phyloP scores from a whole-genome alignment of 2,888 invertebrate genomes.

The Camptogramma bilineatum region DNA sequence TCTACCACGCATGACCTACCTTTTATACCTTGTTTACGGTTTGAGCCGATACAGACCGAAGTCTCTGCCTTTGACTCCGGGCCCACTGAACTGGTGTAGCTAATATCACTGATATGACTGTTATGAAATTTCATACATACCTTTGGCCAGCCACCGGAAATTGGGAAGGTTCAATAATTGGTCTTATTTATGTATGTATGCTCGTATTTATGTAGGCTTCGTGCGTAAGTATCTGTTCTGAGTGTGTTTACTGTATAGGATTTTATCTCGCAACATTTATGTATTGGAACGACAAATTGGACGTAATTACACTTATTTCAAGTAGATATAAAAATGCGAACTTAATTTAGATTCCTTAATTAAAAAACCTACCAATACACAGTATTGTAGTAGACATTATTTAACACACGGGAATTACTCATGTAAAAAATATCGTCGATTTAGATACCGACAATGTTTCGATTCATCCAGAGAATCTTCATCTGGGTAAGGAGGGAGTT shows the following conservation, averaged over 20 bases:
- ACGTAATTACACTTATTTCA: background rate
- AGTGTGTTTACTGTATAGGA: background rate
- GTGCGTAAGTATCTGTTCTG: background rate
- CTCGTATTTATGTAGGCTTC: background rate
- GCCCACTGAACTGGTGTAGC: conserved; percentile 29
- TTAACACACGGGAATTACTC: no score
- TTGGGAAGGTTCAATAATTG: conserved; percentile 7
- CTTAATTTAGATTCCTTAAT: no score
- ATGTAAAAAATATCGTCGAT: no score
- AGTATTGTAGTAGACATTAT: no score
- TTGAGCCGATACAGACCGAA: conserved; percentile 41
- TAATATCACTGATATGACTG: conserved; percentile 29
- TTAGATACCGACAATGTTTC: no score
- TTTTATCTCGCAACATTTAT: background rate
- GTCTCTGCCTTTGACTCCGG: conserved; percentile 31
- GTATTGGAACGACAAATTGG: background rate
- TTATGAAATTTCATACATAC: conserved; percentile 22
- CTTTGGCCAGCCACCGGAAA: conserved; percentile 13
- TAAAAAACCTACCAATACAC: no score
- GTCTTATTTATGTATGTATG: background rate
- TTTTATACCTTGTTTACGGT: conserved; percentile 46
- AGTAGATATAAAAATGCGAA: no score
- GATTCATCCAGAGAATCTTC: no score
- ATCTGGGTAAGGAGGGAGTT: no score
- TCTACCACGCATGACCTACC: conserved; percentile 43